Conservation (phyloP, 2,113 vertebrate species). For the Thinocorus orbignyianus region DNA sequence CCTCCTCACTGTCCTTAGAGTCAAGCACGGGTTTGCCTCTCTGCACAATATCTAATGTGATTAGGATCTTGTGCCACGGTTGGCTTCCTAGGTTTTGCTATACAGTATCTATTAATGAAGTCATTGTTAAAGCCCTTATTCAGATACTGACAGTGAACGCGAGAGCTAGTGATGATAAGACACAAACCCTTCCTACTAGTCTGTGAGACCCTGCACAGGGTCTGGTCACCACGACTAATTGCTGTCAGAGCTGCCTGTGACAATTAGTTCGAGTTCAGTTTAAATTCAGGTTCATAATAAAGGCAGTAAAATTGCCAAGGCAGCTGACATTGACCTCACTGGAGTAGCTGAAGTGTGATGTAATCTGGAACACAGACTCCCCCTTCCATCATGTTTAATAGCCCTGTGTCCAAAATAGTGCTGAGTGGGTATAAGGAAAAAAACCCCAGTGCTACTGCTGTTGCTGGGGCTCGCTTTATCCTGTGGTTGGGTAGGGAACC, state of each 20-base stretch:
- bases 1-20: background rate
- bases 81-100: background rate
- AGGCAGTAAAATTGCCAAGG: background rate
- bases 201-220: background rate
- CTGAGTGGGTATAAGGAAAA: background rate
- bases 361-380: background rate
- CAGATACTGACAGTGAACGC: background rate
- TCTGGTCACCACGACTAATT: background rate
- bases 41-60: accelerated
- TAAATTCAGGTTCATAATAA: background rate
- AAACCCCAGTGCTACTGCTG: background rate
- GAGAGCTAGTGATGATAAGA: background rate
- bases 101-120: background rate
- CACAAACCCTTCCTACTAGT: background rate
- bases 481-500: background rate
- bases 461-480: background rate
- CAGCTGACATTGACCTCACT: background rate
- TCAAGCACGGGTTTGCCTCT: background rate
- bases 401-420: background rate
- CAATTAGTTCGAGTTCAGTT: background rate
- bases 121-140: background rate
- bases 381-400: background rate
- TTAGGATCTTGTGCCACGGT: background rate
- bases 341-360: background rate
- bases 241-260: background rate